These are phyloP conservation scores for Lepidostoma basale DNA, from an alignment of 1,140 invertebrate species.

Conservation along the genomic window DNA sequence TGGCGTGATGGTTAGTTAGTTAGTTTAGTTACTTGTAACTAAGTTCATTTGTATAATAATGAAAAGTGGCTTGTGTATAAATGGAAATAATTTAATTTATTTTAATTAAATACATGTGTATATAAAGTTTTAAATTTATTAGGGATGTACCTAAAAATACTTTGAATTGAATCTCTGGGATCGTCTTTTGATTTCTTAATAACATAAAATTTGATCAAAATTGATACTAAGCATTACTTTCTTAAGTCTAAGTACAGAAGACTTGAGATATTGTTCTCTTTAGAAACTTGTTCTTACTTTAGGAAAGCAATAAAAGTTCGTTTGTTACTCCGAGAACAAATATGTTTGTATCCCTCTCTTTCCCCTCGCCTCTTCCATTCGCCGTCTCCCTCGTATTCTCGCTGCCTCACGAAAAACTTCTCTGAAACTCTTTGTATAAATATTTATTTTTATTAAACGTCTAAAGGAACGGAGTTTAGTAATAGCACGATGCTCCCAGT, in stretches of 20 bases:
- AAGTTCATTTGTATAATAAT: too few relatives aligned
- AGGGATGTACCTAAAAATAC: too few relatives aligned
- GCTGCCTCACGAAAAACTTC: slow-evolving; percentile 16
- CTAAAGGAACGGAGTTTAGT: background rate
- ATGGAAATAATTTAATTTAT: too few relatives aligned
- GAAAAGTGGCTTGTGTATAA: too few relatives aligned
- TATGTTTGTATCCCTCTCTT: slow-evolving; percentile 29
- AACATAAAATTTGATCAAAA: too few relatives aligned
- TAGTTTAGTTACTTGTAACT: too few relatives aligned
- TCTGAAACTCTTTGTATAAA: slow-evolving; percentile 34
- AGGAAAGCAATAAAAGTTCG: slow-evolving; percentile 46
- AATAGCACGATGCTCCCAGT: background rate
- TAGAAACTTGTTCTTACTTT: slow-evolving; percentile 41
- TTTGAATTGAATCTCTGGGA: too few relatives aligned
- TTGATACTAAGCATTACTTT: slow-evolving; percentile 22
- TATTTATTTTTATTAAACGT: slow-evolving; percentile 35
- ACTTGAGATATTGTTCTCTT: slow-evolving; percentile 42
- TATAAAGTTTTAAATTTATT: too few relatives aligned
- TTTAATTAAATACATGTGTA: too few relatives aligned
- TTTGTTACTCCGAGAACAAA: slow-evolving; percentile 45
- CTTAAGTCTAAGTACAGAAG: background rate
- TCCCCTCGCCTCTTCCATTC: background rate
- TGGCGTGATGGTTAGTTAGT: too few relatives aligned
- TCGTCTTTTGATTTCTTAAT: too few relatives aligned
- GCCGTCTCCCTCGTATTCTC: slow-evolving; percentile 24